Conservation (phyloP, 92 coral and sea anemone species). For the Zoanthus solanderi region DNA sequence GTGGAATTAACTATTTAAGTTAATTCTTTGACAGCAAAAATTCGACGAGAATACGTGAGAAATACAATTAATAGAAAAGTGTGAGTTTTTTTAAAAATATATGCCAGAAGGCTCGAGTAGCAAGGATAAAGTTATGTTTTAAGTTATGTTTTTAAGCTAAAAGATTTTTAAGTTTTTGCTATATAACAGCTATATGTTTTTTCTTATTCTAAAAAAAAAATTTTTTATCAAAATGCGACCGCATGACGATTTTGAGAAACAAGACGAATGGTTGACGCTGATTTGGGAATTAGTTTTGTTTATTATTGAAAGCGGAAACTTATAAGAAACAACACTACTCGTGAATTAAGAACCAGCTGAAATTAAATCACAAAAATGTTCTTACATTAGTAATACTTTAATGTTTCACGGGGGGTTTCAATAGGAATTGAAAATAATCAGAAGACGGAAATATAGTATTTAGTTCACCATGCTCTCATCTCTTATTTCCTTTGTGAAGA, state of each 20-base stretch:
- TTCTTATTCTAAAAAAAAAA: neutral
- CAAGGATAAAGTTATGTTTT: neutral
- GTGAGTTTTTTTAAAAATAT: neutral
- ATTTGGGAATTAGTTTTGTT: neutral
- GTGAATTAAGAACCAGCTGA: conserved; percentile 40
- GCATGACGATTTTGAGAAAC: neutral
- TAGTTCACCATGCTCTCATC: neutral
- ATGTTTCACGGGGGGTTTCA: conserved; percentile 25
- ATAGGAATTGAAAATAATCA: conserved; percentile 13
- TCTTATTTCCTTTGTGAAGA: neutral
- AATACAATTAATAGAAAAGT: neutral
- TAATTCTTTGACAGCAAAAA: conserved; percentile 21
- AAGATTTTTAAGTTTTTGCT: neutral
- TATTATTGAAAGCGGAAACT: conserved; percentile 27
- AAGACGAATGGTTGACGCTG: neutral
- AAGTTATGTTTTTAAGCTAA: neutral
- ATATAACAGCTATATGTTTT: neutral
- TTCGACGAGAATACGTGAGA: neutral
- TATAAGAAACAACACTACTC: conserved; percentile 17
- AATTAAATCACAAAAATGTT: conserved; percentile 11
- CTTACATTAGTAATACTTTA: neutral
- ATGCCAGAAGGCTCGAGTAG: neutral
- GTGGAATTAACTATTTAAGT: neutral
- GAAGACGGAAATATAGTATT: neutral
- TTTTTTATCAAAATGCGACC: neutral